Evolutionary conservation across 2,113 vertebrate species (phyloP).

Genomic region (Pycnonotus jocosus): DNA sequence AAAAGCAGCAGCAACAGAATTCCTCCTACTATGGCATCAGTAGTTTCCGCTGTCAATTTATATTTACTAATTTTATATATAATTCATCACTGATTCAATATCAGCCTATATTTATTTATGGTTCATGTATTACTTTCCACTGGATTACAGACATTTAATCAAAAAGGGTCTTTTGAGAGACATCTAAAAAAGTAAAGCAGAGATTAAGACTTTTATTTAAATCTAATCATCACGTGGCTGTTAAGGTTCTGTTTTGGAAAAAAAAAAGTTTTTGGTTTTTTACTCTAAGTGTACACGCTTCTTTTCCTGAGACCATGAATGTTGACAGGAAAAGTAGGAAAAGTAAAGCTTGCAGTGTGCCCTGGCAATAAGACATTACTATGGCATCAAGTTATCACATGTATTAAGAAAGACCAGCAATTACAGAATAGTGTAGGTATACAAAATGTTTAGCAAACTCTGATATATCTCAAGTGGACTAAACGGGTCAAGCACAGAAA

Average conservation of each 20-base stretch:
- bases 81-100: not conserved
- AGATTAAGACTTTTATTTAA: not conserved
- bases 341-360: not conserved
- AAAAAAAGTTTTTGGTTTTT: not conserved
- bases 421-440: not conserved
- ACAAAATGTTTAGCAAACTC: not conserved
- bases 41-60: not conserved
- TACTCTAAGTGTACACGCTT: not conserved
- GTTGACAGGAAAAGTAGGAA: not conserved
- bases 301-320: not conserved
- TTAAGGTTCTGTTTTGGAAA: not conserved
- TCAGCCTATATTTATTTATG: not conserved
- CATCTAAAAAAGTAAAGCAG: not conserved
- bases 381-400: not conserved
- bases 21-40: fast-evolving
- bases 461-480: not conserved
- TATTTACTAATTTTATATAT: not conserved
- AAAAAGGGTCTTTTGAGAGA: not conserved
- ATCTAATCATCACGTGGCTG: not conserved
- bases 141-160: not conserved
- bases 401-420: not conserved
- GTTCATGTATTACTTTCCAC: not conserved
- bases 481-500: not conserved
- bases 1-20: not conserved
- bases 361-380: not conserved